A percentile compares a stretch with the other conserved stretches of the same genome.
phyloP scores from a whole-genome alignment of 2,113 vertebrate species.

The Oncorhynchus keta region DNA sequence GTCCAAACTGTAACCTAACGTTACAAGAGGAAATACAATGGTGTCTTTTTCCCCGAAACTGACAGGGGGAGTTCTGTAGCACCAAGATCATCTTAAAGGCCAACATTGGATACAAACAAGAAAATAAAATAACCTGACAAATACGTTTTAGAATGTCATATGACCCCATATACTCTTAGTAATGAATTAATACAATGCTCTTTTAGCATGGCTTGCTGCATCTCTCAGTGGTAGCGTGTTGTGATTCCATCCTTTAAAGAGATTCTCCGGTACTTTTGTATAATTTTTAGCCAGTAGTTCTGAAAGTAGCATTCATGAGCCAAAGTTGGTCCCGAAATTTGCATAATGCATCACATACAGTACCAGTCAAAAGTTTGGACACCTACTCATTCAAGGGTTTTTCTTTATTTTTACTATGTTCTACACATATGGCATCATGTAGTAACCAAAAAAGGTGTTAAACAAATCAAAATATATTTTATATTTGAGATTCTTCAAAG shows the following conservation, averaged over 20 bases:
- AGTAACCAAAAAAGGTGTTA: too few species aligned
- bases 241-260: constrained; percentile 35
- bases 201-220: constrained; percentile 42
- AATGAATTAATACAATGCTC: constrained; percentile 31
- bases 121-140: constrained; percentile 46
- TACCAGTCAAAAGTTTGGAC: too few species aligned
- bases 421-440: too few species aligned
- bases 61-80: neutral
- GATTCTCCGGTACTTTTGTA: too few species aligned
- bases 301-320: too few species aligned
- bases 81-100: neutral
- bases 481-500: too few species aligned
- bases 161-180: constrained; percentile 48
- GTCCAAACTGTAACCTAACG: constrained; percentile 3
- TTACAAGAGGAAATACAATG: constrained; percentile 37
- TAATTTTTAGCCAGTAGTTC: too few species aligned
- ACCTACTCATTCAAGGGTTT: too few species aligned
- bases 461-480: too few species aligned
- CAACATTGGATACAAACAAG: constrained; percentile 54
- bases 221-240: neutral
- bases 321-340: too few species aligned
- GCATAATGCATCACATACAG: too few species aligned
- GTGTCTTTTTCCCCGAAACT: constrained; percentile 41
- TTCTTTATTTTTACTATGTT: too few species aligned
- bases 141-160: constrained; percentile 49